These are phyloP conservation scores for Nasonia oneida DNA, from an alignment of 2,888 invertebrate species.

Conservation along the genomic window DNA sequence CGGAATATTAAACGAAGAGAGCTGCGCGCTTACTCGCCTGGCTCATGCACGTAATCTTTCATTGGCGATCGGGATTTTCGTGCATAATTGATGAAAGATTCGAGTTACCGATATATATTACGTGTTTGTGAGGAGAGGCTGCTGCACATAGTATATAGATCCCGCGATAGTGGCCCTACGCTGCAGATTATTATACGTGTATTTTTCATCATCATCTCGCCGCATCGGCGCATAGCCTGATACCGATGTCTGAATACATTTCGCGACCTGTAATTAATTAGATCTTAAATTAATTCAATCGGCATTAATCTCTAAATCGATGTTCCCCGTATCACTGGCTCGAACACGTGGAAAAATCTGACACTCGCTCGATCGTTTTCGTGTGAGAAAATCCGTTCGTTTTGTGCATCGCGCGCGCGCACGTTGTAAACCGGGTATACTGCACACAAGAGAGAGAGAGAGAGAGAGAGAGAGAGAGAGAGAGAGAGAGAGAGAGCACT, in stretches of 20 bases:
- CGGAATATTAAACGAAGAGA: constrained; percentile 42
- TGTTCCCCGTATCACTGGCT: neutral
- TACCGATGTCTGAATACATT: neutral
- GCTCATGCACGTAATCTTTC: constrained; percentile 51
- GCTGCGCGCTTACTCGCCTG: neutral
- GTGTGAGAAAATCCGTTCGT: neutral
- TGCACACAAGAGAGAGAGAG: neutral
- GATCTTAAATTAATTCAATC: neutral
- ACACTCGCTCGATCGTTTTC: neutral
- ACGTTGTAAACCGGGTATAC: too few species aligned
- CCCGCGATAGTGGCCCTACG: neutral
- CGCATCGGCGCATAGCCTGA: constrained; percentile 2
- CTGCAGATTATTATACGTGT: constrained; percentile 30
- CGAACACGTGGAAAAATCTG: neutral
- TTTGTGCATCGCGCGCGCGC: too few species aligned
- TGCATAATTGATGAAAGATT: constrained; percentile 59
- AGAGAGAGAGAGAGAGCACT: neutral
- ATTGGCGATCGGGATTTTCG: constrained; percentile 56
- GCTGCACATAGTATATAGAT: neutral
- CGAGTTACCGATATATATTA: constrained; percentile 38
- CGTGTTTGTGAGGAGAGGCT: constrained; percentile 15
- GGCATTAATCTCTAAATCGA: neutral
- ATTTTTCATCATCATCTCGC: constrained; percentile 42
- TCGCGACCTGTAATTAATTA: neutral
- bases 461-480: neutral